Base-by-base conservation (phyloP, 2,888 invertebrate species). In the Hemaris fuciformis region DNA sequence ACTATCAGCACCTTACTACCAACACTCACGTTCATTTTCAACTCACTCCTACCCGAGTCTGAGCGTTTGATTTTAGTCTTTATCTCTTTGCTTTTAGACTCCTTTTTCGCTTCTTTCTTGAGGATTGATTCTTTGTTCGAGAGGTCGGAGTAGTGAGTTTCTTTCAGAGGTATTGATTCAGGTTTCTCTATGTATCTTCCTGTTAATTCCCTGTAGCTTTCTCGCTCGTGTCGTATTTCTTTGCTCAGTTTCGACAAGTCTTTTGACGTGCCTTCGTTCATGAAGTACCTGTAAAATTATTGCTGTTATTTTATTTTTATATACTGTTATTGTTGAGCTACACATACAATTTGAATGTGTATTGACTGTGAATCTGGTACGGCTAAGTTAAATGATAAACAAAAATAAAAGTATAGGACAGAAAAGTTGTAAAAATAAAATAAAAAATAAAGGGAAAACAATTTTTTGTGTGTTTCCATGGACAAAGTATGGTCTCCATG, bases 141-240 rank as follows among this genome's bases (percentile, higher is more conserved):
- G 0, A 87, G 63, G 66, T 90, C 91, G 0, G 88, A 84, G 63
- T 87, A 88, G 66, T 86, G 86, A 0, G 85, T 85, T 41, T 90
- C 91, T 58, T 88, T 89, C 0, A 85, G 58, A 0, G 87, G 83
- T 60, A 84, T 82, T 0, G 81, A 74, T 62, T 91, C 91, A 0
- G 92, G 84, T 45, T 88, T 87, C 62, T 93, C 93, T 0, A 83
- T 93, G 67, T 93, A 93, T 0, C 93, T 79, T 0, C 93, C 93
- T 27, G 92, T 86, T 0, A 93, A 80, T 38, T 93, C 93, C 1
- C 93, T 77, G 64, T 93, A 92, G 58, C 90, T 91, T 41, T 93
- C 93, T 0, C 93, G 73, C 43, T 93, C 92, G 77, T 92, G 91
- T 0, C 93, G 83, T 0, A 93, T 89, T 38, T 93, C 93, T 64